Evolutionary conservation across 2,797 vertebrate species (phyloP), one percentile per base, ranked within the genome.

Genomic region (Falco novaeseelandiae): DNA sequence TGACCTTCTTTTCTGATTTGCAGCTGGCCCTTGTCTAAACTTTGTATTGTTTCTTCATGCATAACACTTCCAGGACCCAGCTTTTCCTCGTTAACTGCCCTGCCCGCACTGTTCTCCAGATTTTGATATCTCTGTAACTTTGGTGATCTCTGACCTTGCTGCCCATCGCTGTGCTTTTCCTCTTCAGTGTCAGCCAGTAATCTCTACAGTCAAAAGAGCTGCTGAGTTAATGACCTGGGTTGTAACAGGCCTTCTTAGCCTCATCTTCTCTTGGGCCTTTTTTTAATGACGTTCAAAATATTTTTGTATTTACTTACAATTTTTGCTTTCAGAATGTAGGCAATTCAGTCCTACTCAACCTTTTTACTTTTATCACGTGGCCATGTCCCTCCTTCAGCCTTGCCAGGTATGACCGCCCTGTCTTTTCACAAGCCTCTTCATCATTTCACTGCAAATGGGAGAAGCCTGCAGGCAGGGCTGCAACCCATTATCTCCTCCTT

Each of bases 21-120:
- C 66, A 94, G 82, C 51, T 22, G 59, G n/a, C 70, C 72, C 58
- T 82, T 89, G 40, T 96, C 83, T 93, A 77, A 97, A 89, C 59
- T 93, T 73, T 46, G 77, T 76, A 23, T 70, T 87, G 86, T 90
- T 96, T 93, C 83, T 96, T 96, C 90, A 86, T 96, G 86, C 9
- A 9, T 86, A 95, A 49, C 52, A 15, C 74, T 94, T 95, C 88
- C 63, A 90, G 93, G 80, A 87, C 40, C 58, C 52, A 73, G 2
- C 55, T 93, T 84, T 89, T 91, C 62, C 76, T 86, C 42, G 86
- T 79, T 80, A 55, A 84, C 78, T 4, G 0, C 40, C 7, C 48
- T 91, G 91, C 91, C 94, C 91, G 21, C 54, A 30, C 48, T 63
- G 46, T 55, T 76, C 76, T 91, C 90, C 77, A 92, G 3, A 66